Base-by-base conservation (phyloP, 37 sponge, comb jelly and placozoan genomes). In the Crambe crambe region DNA sequence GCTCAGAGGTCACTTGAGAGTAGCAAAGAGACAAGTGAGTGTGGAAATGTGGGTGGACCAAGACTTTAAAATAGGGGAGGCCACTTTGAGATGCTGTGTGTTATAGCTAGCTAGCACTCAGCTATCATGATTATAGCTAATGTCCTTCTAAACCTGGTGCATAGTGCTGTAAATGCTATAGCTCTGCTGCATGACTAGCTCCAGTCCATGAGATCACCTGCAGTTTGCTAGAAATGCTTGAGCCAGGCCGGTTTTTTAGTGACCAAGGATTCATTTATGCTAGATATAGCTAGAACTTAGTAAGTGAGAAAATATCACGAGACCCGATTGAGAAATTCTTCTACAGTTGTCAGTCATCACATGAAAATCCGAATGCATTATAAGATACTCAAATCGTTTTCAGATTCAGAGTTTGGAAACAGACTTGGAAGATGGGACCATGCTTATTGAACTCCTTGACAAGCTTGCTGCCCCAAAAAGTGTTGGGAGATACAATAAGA, bases 341-440 rank as follows among this genome's bases (percentile, higher is more conserved):
- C n/a, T n/a, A n/a, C n/a, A n/a, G n/a, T n/a, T n/a, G n/a, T n/a
- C n/a, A n/a, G n/a, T n/a, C n/a, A n/a, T n/a, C n/a, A n/a, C n/a
- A n/a, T n/a, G n/a, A n/a, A n/a, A n/a, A n/a, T n/a, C n/a, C n/a
- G 6, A 60, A 20, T 60, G 27, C 17, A 60, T 22, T 26, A 60
- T 60, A n/a, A 21, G 61, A 60, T 60, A 60, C 17, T 6, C 23
- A 47, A 47, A n/a, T n/a, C n/a, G n/a, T n/a, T 51, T 26, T 60
- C 78, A 86, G 70, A 85, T 96, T 27, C 41, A 75, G 9, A 87
- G 86, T 36, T 74, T 98, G 2, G 61, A 79, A 18, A 59, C 56
- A 34, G 99, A 98, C 56, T 72, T 98, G 64, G 65, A 77, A 22
- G 99, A 98, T 83, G 99, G 99, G 2, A 51, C 89, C 2, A 73